Conservation (phyloP, 1,140 invertebrate genomes). For the Epicauta chinensis region DNA sequence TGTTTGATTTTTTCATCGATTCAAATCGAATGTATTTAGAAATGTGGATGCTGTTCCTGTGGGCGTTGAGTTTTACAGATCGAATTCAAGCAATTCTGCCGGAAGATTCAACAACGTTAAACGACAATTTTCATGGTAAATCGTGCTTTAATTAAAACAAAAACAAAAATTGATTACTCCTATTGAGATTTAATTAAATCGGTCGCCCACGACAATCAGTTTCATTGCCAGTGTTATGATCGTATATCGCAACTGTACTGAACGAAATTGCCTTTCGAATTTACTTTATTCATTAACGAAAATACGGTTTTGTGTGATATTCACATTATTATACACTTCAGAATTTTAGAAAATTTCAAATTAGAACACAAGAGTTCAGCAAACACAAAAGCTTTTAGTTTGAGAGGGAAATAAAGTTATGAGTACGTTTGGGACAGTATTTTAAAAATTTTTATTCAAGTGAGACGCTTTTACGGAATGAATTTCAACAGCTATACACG, state of each 20-base stretch:
- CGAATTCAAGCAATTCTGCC: slow-evolving; percentile 23
- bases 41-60: slow-evolving; percentile 39
- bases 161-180: slow-evolving; percentile 8
- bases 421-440: no score
- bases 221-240: slow-evolving; percentile 2
- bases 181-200: no score
- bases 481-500: no score
- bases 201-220: neutral
- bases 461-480: no score
- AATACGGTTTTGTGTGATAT: no score
- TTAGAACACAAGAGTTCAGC: no score
- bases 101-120: slow-evolving; percentile 28
- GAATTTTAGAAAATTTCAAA: no score
- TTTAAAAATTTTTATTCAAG: no score
- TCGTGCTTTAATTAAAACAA: slow-evolving; percentile 2
- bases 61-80: slow-evolving; percentile 35
- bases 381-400: neutral
- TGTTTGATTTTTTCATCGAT: slow-evolving; percentile 5
- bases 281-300: neutral
- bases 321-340: no score
- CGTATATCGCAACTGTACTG: slow-evolving; percentile 6
- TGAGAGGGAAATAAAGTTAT: no score
- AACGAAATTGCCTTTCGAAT: no score
- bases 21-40: slow-evolving; percentile 36
- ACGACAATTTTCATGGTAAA: slow-evolving; percentile 23